Base-by-base conservation (phyloP, 2,113 vertebrate species). In the Mus pahari region DNA sequence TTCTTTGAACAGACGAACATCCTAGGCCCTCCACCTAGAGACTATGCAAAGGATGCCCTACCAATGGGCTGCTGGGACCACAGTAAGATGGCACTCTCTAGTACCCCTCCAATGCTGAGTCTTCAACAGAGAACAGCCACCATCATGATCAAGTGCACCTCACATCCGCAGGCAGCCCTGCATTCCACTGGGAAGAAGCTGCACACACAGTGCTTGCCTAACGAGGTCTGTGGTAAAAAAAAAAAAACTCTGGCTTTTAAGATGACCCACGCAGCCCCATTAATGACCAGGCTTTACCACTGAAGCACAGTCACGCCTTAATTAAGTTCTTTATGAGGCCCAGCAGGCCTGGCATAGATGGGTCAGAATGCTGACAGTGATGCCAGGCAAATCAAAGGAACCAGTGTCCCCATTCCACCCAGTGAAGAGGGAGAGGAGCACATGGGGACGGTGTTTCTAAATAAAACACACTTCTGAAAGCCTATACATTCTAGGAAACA, bases 291-390 rank as follows among this genome's bases (percentile, higher is more conserved):
- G 89, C 60, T 94, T 92, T 62, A 55, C 86, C 60, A 92, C 53
- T 0, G 22, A 98, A 74, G 82, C 91, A 84, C 79, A 95, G 79
- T 78, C 73, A 90, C 36, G 55, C 82, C 62, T 92, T 96, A 92
- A 97, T 97, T 97, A 97, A 92, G 75, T 1, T 71, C 73, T 97
- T 97, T 97, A 97, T n/a, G 73, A 97, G 96, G 66, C 90, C 4
- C 5, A 75, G 79, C 66, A 91, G 82, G 66, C 81, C 66, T 9
- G 33, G 81, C 89, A 53, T 13, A 55, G 95, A 60, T 86, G 86
- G 28, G 95, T 94, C 86, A 91, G 97, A 92, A 95, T 94, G 91
- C 91, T 97, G 89, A 90, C 94, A 96, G 24, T 31, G 62, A 66
- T 58, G 73, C 42, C 50, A 24, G 42, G 82, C 55, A 79, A 97